These are phyloP conservation scores for Holcopasites calliopsidis DNA, from an alignment of 1,140 invertebrate species.

Conservation along the genomic window DNA sequence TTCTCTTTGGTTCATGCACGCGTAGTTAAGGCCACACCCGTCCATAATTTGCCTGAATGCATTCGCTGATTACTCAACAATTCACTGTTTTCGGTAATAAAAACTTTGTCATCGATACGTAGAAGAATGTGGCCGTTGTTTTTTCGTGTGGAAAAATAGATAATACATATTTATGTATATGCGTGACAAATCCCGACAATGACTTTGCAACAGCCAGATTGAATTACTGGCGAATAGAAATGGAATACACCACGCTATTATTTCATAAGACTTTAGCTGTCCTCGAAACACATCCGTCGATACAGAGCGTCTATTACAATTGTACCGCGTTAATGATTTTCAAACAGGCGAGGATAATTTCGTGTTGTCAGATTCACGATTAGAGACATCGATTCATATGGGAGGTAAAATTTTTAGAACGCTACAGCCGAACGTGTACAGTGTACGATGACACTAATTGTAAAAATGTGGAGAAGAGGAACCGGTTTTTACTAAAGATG, in stretches of 20 bases:
- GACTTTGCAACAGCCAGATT: constrained; percentile 1
- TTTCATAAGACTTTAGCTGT: neutral
- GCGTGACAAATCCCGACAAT: neutral
- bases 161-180: constrained; percentile 2
- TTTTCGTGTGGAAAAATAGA: neutral
- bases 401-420: neutral
- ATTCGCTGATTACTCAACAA: neutral
- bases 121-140: no score
- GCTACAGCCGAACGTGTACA: no score
- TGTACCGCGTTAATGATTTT: no score
- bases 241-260: constrained; percentile 12
- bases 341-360: no score
- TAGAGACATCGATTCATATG: no score
- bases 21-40: constrained; percentile 29
- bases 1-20: constrained; percentile 35
- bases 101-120: constrained; percentile 9
- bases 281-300: neutral
- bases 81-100: constrained; percentile 12
- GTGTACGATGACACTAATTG: no score
- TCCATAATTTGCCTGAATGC: neutral
- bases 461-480: constrained; percentile 2
- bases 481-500: constrained; percentile 39
- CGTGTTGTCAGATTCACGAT: no score
- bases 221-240: constrained; percentile 36
- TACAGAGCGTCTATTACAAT: no score